Evolutionary conservation across 37 sponge, comb jelly and placozoan species (phyloP), one percentile per base, ranked within the genome.

Genomic region (Cliona cf. orientalis): DNA sequence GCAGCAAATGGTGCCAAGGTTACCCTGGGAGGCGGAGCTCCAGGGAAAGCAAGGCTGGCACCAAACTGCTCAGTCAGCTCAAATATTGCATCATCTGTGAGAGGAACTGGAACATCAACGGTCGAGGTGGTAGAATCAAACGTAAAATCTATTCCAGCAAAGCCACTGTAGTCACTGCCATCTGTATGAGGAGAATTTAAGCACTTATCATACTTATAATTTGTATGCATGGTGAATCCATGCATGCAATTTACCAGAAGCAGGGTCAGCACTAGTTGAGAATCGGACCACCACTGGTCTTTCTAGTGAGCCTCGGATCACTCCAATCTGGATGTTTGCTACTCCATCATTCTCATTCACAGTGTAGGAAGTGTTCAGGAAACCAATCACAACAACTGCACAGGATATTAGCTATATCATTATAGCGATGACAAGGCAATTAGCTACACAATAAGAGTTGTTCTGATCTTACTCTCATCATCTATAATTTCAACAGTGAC

Each of bases 381-480:
- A 66, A 31, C 67, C 67, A 66, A 66, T 31, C 29, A 35, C 5
- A 35, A 31, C 37, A 7, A 3, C 67, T 66, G 32, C n/a, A n/a
- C n/a, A n/a, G n/a, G n/a, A n/a, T n/a, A n/a, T n/a, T n/a, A n/a
- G n/a, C n/a, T n/a, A n/a, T n/a, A n/a, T n/a, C n/a, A n/a, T n/a
- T n/a, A n/a, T n/a, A n/a, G n/a, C 11, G 55, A 11, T 49, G 17
- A 17, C 55, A 49, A 49, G 11, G 14, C 11, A 49, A 19, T 17
- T 19, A 17, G 17, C 11, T 49, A 19, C 11, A 17, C 11, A 49
- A 49, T 49, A 19, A 11, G 17, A 11, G 14, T 49, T 49, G 55
- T 19, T n/a, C 55, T 37, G 22, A 12, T 25, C 42, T 58, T 46
- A 80, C 81, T 41, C 31, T 69, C 60, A 46, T 80, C 35, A 80